Base-by-base conservation (phyloP, 2,888 invertebrate species). In the Erebia epiphron region DNA sequence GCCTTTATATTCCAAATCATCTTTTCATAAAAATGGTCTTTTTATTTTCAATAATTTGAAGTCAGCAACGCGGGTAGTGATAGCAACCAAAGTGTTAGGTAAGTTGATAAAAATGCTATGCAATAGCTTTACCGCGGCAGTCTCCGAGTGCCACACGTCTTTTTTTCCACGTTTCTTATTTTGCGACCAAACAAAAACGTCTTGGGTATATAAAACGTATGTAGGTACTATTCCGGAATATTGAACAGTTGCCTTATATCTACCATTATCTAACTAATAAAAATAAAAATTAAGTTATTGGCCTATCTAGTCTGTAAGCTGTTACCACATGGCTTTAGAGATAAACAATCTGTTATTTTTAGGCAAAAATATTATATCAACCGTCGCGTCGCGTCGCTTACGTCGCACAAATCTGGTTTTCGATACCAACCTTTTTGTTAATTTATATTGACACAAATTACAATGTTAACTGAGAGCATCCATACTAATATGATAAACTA, bases 261-360 rank as follows among this genome's bases (percentile, higher is more conserved):
- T 7, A 35, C 35, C 14, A 35, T 9, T 35, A 52, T 49, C 16
- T 65, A 56, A 16, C 49, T 60, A 57, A 58, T 67, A 57, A 58
- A 35, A 58, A 41, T 73, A 69, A 60, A 64, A 60, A 64, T 74
- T 80, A 79, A 77, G 69, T 78, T 81, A 77, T 81, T 82, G 79
- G 79, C 83, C 79, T 84, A 78, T 90, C 88, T 91, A 92, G 91
- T 91, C 89, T 86, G 77, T 90, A 92, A 91, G 90, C 85, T 91
- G 91, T 91, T 91, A 92, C 91, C 91, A 88, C 62, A 76, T 86
- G 88, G 88, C 88, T 89, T 86, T 79, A 78, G 71, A 68, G 67
- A 75, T 74, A 72, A 63, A 18, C 16, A 46, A 71, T 58, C 18
- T 58, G 52, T 52, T 52, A 67, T 64, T 66, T 13, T 67, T 64